A percentile compares a stretch with the other conserved stretches of the same genome.
Conservation (phyloP, 92 coral and sea anemone species). For the Ricordea florida region DNA sequence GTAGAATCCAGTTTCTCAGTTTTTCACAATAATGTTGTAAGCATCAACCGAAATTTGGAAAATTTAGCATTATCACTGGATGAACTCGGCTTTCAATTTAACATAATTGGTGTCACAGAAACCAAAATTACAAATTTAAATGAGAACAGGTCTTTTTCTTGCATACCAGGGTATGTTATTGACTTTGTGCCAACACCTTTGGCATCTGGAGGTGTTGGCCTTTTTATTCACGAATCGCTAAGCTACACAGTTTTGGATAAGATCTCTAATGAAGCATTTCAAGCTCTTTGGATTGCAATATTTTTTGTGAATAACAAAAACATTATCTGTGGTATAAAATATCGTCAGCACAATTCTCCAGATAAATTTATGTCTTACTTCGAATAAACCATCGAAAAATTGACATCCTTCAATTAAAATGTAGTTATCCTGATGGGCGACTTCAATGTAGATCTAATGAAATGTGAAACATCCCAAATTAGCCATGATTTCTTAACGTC, state of each 20-base stretch:
- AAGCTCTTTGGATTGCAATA: slow-evolving; percentile 35
- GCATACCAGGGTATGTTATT: slow-evolving; percentile 21
- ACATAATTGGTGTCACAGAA: slow-evolving; percentile 30
- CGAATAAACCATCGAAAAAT: slow-evolving; percentile 20
- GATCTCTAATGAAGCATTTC: not conserved
- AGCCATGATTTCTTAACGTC: slow-evolving; percentile 29
- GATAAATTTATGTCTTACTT: slow-evolving; percentile 4
- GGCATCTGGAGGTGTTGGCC: slow-evolving; percentile 40
- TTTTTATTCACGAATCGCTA: slow-evolving; percentile 7
- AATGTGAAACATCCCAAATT: no score
- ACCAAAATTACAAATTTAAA: no score
- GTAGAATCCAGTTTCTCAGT: not conserved
- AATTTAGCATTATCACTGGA: not conserved
- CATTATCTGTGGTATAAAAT: slow-evolving; percentile 14
- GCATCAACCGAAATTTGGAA: slow-evolving; percentile 20
- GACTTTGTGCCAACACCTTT: slow-evolving; percentile 45
- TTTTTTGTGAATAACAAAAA: slow-evolving; percentile 8
- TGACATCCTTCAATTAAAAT: not conserved
- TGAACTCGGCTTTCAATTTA: slow-evolving; percentile 23
- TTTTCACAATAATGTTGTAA: slow-evolving; percentile 16
- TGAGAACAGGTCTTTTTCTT: not conserved
- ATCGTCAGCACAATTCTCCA: slow-evolving; percentile 33
- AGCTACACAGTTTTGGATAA: slow-evolving; percentile 5
- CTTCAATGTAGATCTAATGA: slow-evolving; percentile 15
- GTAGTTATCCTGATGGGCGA: slow-evolving; percentile 38